Conservation (phyloP, 2,113 vertebrate genomes). For the Agelaius tricolor region DNA sequence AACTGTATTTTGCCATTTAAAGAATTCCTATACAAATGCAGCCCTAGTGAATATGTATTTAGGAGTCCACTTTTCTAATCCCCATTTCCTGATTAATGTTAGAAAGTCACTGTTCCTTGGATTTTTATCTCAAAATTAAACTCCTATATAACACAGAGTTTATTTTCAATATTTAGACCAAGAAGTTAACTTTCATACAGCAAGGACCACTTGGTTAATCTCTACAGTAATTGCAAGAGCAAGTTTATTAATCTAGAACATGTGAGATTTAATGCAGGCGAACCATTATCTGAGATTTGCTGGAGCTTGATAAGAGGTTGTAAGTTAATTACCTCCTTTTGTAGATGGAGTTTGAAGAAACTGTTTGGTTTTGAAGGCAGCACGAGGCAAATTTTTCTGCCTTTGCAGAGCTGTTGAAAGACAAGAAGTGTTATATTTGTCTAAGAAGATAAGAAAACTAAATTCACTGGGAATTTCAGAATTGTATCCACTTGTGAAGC, state of each 20-base stretch:
- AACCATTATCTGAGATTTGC: conserved; percentile 55
- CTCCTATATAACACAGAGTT: not conserved
- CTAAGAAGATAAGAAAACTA: conserved; percentile 69
- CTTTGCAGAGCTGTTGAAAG: conserved; percentile 91
- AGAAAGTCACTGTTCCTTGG: not conserved
- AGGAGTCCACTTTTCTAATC: not conserved
- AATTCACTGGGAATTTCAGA: conserved; percentile 51
- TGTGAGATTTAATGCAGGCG: conserved; percentile 38
- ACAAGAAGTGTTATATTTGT: conserved; percentile 87
- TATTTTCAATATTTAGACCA: not conserved
- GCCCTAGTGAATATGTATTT: not conserved
- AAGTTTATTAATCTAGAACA: not conserved
- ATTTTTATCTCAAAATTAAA: not conserved
- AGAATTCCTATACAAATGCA: not conserved
- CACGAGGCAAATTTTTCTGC: conserved; percentile 87
- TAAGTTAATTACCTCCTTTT: conserved; percentile 90
- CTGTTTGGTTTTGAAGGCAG: conserved; percentile 97
- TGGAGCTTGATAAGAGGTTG: conserved; percentile 68
- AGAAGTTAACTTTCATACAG: not conserved
- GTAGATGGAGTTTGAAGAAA: conserved; percentile 89
- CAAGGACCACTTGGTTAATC: conserved; percentile 1
- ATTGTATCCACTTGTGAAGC: conserved; percentile 32
- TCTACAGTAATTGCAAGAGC: not conserved
- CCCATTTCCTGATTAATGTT: not conserved
- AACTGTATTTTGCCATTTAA: not conserved